A percentile compares a stretch with the other conserved stretches of the same genome.
These are phyloP conservation scores for Eulemur albifrons DNA, from an alignment of 2,797 vertebrate species.

Conservation along the genomic window DNA sequence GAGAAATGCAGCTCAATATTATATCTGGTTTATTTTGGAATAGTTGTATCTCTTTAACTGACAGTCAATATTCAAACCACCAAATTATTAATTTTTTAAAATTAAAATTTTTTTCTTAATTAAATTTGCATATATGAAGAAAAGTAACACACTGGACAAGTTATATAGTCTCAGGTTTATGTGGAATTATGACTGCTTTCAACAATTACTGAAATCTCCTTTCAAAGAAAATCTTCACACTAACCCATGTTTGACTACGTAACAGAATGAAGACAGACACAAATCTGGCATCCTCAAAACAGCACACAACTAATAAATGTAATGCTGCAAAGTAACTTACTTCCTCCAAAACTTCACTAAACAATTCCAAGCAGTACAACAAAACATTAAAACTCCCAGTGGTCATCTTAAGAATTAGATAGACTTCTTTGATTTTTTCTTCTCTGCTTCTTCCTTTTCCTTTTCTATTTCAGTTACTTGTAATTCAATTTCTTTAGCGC, in stretches of 20 bases:
- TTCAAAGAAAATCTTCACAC: conserved; percentile 31
- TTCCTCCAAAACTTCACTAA: conserved; percentile 44
- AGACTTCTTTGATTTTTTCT: conserved; percentile 86
- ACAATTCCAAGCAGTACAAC: neutral
- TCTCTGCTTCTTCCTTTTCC: conserved; percentile 90
- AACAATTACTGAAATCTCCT: conserved; percentile 6
- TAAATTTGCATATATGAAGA: conserved; percentile 5
- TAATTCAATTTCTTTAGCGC: conserved; percentile 90
- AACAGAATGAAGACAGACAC: neutral
- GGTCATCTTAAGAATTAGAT: conserved; percentile 19
- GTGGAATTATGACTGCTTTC: neutral
- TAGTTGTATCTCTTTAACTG: neutral
- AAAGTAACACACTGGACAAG: neutral
- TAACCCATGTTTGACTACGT: neutral
- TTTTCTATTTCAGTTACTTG: conserved; percentile 90
- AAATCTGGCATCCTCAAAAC: neutral
- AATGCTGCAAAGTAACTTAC: neutral
- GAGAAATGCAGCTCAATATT: neutral
- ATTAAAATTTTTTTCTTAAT: neutral
- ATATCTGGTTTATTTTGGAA: conserved; percentile 23
- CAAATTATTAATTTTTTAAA: neutral
- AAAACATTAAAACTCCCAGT: neutral
- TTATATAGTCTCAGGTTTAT: neutral
- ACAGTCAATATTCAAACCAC: neutral
- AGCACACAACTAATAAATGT: neutral